Conservation (phyloP, 1,140 invertebrate species). For the Mya arenaria region DNA sequence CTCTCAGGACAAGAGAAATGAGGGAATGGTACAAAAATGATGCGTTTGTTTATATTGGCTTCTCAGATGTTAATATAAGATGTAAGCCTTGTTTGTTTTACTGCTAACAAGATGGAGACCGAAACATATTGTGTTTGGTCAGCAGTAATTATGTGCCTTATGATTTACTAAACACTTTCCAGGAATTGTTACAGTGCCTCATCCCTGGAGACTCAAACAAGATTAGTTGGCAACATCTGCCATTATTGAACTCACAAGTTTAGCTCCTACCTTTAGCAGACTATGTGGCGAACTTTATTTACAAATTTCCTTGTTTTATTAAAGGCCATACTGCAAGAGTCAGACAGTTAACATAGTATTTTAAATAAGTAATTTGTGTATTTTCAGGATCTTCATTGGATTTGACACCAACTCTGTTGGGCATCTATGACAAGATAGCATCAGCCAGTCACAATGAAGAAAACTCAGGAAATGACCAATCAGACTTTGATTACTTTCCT, state of each 20-base stretch:
- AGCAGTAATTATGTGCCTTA: neutral
- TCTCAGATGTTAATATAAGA: constrained; percentile 14
- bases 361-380: no score
- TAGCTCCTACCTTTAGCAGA: no score
- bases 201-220: no score
- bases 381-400: constrained; percentile 85
- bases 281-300: no score
- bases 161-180: neutral
- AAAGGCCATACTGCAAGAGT: no score
- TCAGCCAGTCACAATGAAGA: constrained; percentile 45
- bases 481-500: constrained; percentile 32
- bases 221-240: no score
- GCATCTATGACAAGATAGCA: constrained; percentile 85
- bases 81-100: constrained; percentile 10
- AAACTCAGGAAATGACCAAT: constrained; percentile 7
- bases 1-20: neutral
- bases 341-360: no score
- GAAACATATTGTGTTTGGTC: neutral
- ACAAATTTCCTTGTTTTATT: no score
- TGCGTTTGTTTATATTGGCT: constrained; percentile 26
- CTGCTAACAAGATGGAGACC: neutral
- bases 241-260: no score
- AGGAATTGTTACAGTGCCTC: no score
- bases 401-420: constrained; percentile 85
- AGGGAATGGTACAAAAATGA: neutral